Evolutionary conservation across 2,888 invertebrate genomes (phyloP).

Genomic region (Nephrotoma flavescens): DNA sequence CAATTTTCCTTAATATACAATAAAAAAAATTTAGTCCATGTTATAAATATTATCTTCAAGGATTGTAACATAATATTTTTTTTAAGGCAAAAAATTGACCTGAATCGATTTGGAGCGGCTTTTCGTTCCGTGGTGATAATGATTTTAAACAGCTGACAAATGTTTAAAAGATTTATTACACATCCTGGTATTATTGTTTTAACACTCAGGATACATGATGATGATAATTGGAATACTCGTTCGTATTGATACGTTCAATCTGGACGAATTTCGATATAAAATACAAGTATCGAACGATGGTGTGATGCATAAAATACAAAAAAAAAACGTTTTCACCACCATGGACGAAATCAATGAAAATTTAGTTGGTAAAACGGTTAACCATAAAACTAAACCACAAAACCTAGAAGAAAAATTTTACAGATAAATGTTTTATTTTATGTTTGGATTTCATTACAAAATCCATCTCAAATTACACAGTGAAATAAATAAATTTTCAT

Average conservation of each 20-base stretch:
- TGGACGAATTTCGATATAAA: neutral
- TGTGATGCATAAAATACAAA: neutral
- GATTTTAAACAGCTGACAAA: neutral
- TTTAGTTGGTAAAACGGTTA: neutral
- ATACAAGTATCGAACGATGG: neutral
- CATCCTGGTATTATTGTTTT: neutral
- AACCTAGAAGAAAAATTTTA: neutral
- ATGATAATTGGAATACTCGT: neutral
- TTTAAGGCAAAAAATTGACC: neutral
- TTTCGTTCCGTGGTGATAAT: neutral
- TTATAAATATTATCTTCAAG: neutral
- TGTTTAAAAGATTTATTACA: neutral
- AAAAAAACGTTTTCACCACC: neutral
- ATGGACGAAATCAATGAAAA: neutral
- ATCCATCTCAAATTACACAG: neutral
- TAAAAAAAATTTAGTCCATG: neutral
- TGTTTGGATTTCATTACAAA: neutral
- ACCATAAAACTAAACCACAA: neutral
- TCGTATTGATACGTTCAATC: neutral
- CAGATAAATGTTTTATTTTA: neutral
- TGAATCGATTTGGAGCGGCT: neutral
- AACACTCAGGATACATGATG: neutral
- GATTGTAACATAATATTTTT: neutral
- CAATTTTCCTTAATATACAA: neutral
- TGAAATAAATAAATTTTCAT: neutral